phyloP scores from a whole-genome alignment of 2,797 vertebrate species.

The Sebastes vulpes region DNA sequence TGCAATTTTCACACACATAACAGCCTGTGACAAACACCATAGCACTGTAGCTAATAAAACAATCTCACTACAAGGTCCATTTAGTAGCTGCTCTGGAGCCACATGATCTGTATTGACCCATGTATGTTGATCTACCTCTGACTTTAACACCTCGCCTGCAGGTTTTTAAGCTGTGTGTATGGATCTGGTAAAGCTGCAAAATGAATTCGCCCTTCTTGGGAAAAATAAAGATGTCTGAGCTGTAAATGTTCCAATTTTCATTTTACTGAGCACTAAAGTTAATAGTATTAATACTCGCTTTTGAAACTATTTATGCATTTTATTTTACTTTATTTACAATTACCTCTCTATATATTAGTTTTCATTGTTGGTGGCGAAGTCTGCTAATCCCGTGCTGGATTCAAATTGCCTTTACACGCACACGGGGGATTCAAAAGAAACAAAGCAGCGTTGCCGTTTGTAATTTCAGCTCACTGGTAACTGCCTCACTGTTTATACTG shows the following conservation, averaged over 20 bases:
- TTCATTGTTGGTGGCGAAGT: background rate
- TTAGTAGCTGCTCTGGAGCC: background rate
- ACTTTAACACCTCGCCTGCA: background rate
- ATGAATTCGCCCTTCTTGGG: background rate
- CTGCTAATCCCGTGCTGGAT: no score
- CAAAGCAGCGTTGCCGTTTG: background rate
- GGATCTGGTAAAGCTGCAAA: background rate
- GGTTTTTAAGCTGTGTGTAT: background rate
- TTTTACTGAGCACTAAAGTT: background rate
- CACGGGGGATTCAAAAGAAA: background rate
- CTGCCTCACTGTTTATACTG: background rate
- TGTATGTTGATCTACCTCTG: background rate
- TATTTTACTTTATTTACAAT: background rate
- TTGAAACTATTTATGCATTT: background rate
- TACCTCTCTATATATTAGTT: background rate
- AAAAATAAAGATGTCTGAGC: background rate
- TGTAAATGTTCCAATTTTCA: background rate
- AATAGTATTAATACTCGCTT: background rate
- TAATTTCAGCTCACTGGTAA: background rate
- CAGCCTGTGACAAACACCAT: slow-evolving; percentile 6
- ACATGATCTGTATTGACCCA: background rate
- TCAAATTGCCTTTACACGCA: background rate
- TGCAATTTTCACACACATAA: slow-evolving; percentile 18
- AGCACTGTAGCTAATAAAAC: background rate
- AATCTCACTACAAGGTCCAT: background rate